phyloP scores from a whole-genome alignment of 2,797 vertebrate genomes.

The Rallus crepitans region DNA sequence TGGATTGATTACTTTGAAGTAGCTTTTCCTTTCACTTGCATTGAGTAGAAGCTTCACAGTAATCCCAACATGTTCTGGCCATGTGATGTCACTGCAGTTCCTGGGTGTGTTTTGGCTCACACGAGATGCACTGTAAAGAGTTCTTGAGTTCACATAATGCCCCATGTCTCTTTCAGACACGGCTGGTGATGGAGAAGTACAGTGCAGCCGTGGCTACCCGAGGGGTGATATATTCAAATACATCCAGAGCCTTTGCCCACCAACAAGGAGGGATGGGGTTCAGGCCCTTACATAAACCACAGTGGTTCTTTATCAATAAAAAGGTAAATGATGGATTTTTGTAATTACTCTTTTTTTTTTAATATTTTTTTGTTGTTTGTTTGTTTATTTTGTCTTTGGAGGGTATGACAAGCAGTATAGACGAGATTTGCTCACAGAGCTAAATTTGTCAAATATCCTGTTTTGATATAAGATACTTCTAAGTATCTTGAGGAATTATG shows the following conservation, averaged over 20 bases:
- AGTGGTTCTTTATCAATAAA: slow-evolving; percentile 91
- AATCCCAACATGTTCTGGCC: no score
- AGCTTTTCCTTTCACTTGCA: not conserved
- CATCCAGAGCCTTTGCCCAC: slow-evolving; percentile 81
- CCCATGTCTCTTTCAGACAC: slow-evolving; percentile 76
- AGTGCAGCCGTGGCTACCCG: slow-evolving; percentile 89
- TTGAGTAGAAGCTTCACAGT: not conserved
- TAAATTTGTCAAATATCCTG: not conserved
- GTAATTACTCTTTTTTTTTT: fast-evolving
- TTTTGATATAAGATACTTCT: not conserved
- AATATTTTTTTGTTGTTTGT: not conserved
- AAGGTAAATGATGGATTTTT: slow-evolving; percentile 80
- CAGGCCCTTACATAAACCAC: slow-evolving; percentile 94
- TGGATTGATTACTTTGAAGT: no score
- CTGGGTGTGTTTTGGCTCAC: not conserved
- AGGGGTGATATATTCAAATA: slow-evolving; percentile 92
- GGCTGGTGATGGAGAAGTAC: slow-evolving; percentile 83
- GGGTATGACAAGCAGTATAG: not conserved
- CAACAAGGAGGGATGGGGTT: slow-evolving; percentile 85
- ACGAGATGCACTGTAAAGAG: not conserved
- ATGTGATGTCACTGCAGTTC: not conserved
- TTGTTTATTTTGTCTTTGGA: not conserved
- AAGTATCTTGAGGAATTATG: not conserved
- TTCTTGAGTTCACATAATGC: not conserved
- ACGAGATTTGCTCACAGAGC: not conserved